A percentile compares a stretch with the other conserved stretches of the same genome.
Evolutionary conservation across 2,113 vertebrate genomes (phyloP).

Genomic region (Etheostoma spectabile): DNA sequence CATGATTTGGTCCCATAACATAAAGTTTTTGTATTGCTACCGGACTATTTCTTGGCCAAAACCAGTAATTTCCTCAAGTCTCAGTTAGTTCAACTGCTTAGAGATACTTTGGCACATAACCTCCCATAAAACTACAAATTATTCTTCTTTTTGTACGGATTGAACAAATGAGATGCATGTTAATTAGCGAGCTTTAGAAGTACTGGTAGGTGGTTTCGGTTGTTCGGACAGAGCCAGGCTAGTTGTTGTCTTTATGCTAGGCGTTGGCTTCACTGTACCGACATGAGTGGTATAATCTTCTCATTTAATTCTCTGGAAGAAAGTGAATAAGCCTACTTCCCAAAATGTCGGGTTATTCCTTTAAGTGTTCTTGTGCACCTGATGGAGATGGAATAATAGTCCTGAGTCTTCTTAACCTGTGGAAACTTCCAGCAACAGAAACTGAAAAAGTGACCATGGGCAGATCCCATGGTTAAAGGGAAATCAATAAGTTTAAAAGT

Average conservation of each 20-base stretch:
- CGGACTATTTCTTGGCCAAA: no score
- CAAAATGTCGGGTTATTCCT: constrained; percentile 28
- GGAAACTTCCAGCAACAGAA: constrained; percentile 32
- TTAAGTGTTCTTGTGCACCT: constrained; percentile 15
- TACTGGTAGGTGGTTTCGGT: neutral
- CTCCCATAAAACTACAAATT: no score
- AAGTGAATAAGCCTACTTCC: neutral
- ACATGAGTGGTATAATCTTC: neutral
- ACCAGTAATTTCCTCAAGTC: no score
- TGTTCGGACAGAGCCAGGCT: neutral
- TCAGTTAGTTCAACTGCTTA: no score
- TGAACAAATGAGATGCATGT: no score
- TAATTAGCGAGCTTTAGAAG: no score
- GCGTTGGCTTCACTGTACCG: neutral
- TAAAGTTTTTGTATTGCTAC: no score
- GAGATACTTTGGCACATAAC: no score
- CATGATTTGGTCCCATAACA: neutral
- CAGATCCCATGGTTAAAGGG: neutral
- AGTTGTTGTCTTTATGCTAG: neutral
- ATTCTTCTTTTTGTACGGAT: no score
- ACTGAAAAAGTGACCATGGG: neutral
- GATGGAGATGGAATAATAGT: constrained; percentile 14
- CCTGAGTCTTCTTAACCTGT: constrained; percentile 55
- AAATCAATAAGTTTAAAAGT: neutral
- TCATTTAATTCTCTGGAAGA: neutral